phyloP scores from a whole-genome alignment of 1,140 invertebrate species.

The Drosophila pectinifera region DNA sequence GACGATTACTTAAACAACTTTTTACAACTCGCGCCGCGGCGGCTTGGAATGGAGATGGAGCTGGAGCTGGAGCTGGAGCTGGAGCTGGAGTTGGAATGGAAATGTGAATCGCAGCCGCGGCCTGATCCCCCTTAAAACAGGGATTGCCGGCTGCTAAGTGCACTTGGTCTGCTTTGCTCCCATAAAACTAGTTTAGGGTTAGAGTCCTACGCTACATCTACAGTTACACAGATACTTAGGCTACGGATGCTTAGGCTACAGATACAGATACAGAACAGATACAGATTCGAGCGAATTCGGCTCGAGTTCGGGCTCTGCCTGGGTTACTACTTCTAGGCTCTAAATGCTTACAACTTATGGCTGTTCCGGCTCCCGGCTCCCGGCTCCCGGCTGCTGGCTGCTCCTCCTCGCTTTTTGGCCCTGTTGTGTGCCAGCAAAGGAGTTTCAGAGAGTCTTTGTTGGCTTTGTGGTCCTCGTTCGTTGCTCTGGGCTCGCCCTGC shows the following conservation, averaged over 20 bases:
- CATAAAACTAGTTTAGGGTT: slow-evolving; percentile 55
- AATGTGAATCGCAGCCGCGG: slow-evolving; percentile 39
- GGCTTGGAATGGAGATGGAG: slow-evolving; percentile 8
- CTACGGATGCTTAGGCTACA: slow-evolving; percentile 28
- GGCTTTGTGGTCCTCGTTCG: slow-evolving; percentile 73
- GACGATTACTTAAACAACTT: slow-evolving; percentile 74
- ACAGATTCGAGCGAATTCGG: slow-evolving; percentile 16
- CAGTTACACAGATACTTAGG: slow-evolving; percentile 22
- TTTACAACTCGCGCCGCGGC: slow-evolving; percentile 51
- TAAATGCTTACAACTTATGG: slow-evolving; percentile 83
- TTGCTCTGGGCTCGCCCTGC: slow-evolving; percentile 16
- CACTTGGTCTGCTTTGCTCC: slow-evolving; percentile 47
- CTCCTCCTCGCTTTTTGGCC: slow-evolving; percentile 39
- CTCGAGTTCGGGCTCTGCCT: slow-evolving; percentile 12
- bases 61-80: too few species aligned
- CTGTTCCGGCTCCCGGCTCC: slow-evolving; percentile 50
- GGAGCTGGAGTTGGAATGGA: slow-evolving; percentile 26
- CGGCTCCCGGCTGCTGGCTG: slow-evolving; percentile 14
- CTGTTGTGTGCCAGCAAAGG: slow-evolving; percentile 53
- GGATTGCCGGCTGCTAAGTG: slow-evolving; percentile 24
- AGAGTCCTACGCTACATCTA: slow-evolving; percentile 35
- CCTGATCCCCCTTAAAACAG: slow-evolving; percentile 38
- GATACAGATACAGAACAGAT: slow-evolving; percentile 27
- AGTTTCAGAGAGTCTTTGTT: slow-evolving; percentile 84
- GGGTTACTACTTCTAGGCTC: slow-evolving; percentile 32